Base-by-base conservation (phyloP, 2,113 vertebrate species). In the Engystomops pustulosus region DNA sequence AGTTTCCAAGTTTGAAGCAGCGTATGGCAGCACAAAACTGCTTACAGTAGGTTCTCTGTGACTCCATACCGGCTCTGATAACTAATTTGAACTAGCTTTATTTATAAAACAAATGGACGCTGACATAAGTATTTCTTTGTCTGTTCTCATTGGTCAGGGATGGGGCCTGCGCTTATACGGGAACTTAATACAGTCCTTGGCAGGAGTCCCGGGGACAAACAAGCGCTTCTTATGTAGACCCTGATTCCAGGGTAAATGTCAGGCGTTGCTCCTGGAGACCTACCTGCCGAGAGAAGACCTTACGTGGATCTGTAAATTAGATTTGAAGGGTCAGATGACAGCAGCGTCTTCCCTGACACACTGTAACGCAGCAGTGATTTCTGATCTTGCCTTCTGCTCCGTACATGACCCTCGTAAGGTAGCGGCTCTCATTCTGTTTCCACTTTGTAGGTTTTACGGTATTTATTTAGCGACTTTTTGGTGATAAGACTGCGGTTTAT, bases 401-500 rank as follows among this genome's bases (percentile, higher is more conserved):
- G 17, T 7, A 14, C 17, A 32, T 36, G 62, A 20, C 6, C 62
- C 62, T 17, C 0, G 45, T 74, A 4, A 74, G 8, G 11, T 49
- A 10, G 41, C 45, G 41, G 1, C 3, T 41, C 20, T 23, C 25
- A 11, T 36, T 9, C 8, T n/a, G 4, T 15, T 10, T 23, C 11
- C 2, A 14, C 34, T 45, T 12, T 0, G n/a, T 27, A 71, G 0
- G 23, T 30, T 74, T 74, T 74, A 74, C 27, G 17, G 49, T 74
- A 30, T 74, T 49, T 74, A 74, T 74, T 49, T 32, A 74, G 45
- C 45, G 11, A 1, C 1, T 74, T 49, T 45, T 74, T 49, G 25
- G 14, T 18, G 71, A 74, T 74, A 74, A 74, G 71, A 49, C 70
- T 49, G 25, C 15, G 18, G 25, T 74, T 44, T 32, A 74, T 74